phyloP scores from a whole-genome alignment of 1,140 invertebrate species.

The Micrasema longulum region DNA sequence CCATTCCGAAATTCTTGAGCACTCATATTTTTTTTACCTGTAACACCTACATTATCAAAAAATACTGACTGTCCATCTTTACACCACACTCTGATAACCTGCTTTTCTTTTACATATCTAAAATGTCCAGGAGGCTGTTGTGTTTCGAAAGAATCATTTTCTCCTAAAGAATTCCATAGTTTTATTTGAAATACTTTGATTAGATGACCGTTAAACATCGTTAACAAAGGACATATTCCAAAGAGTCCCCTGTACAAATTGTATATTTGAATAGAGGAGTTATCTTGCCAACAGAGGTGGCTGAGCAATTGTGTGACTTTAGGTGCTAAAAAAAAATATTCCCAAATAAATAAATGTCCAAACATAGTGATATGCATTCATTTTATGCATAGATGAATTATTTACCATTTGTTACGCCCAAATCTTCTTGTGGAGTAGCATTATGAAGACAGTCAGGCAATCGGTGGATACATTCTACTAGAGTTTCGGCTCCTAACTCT shows the following conservation, averaged over 20 bases:
- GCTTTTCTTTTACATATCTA: constrained; percentile 66
- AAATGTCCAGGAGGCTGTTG: constrained; percentile 61
- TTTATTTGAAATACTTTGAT: constrained; percentile 54
- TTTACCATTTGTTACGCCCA: constrained; percentile 62
- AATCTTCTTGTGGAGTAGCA: constrained; percentile 71
- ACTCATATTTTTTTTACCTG: constrained; percentile 71
- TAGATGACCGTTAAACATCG: constrained; percentile 69
- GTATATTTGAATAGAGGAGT: constrained; percentile 72
- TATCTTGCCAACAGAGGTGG: constrained; percentile 73
- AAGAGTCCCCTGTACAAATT: constrained; percentile 76
- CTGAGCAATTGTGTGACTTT: constrained; percentile 74
- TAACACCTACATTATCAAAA: constrained; percentile 69
- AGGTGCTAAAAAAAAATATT: constrained; percentile 72
- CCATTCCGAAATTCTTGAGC: constrained; percentile 78
- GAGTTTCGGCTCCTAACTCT: constrained; percentile 75
- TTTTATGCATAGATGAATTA: too few species aligned
- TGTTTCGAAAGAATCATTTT: constrained; percentile 25
- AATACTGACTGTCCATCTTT: constrained; percentile 70
- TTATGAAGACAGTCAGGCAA: constrained; percentile 71
- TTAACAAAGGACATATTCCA: constrained; percentile 72
- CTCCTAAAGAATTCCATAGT: constrained; percentile 55
- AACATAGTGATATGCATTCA: too few species aligned
- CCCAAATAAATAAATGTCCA: too few species aligned
- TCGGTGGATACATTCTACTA: constrained; percentile 74
- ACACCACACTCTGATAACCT: constrained; percentile 71